Percentiles rank a stretch among this genome's conserved stretches.
phyloP scores from a whole-genome alignment of 1,140 invertebrate species.

The Whitmania pigra region DNA sequence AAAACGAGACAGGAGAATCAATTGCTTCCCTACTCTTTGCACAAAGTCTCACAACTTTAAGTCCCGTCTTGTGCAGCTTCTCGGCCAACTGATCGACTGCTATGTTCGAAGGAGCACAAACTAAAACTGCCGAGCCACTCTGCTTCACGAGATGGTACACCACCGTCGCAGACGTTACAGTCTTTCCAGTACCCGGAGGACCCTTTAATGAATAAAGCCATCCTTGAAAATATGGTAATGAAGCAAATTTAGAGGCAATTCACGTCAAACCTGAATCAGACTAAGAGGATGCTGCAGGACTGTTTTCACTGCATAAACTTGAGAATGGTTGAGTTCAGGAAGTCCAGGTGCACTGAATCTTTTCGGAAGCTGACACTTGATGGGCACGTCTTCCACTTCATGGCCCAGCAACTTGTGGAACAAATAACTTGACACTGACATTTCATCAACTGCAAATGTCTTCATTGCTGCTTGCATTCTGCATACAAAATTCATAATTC shows the following conservation, averaged over 20 bases:
- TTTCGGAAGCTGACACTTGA: slow-evolving; percentile 72
- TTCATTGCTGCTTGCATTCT: slow-evolving; percentile 89
- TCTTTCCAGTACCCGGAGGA: slow-evolving; percentile 87
- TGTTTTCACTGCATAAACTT: slow-evolving; percentile 97
- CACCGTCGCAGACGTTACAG: slow-evolving; percentile 96
- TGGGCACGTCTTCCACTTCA: slow-evolving; percentile 83
- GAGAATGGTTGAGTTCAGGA: slow-evolving; percentile 90
- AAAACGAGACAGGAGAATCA: slow-evolving; percentile 89
- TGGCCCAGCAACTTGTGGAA: slow-evolving; percentile 70
- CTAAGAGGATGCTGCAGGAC: slow-evolving; percentile 90
- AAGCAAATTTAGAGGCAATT: neutral
- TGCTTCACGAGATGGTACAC: slow-evolving; percentile 95
- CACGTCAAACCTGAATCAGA: slow-evolving; percentile 66
- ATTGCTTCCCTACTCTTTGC: slow-evolving; percentile 96
- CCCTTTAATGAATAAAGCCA: slow-evolving; percentile 36
- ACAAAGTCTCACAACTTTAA: slow-evolving; percentile 89
- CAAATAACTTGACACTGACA: slow-evolving; percentile 90
- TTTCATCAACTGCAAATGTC: slow-evolving; percentile 90
- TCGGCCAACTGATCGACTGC: slow-evolving; percentile 98
- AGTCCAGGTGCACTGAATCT: slow-evolving; percentile 91
- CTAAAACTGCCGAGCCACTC: slow-evolving; percentile 76
- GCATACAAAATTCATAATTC: slow-evolving; percentile 22
- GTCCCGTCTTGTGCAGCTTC: slow-evolving; percentile 91
- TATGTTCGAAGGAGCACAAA: slow-evolving; percentile 97
- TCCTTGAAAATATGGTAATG: neutral